Evolutionary conservation across 2,888 invertebrate genomes (phyloP), one percentile per base, ranked within the genome.

Genomic region (Helleia helle): DNA sequence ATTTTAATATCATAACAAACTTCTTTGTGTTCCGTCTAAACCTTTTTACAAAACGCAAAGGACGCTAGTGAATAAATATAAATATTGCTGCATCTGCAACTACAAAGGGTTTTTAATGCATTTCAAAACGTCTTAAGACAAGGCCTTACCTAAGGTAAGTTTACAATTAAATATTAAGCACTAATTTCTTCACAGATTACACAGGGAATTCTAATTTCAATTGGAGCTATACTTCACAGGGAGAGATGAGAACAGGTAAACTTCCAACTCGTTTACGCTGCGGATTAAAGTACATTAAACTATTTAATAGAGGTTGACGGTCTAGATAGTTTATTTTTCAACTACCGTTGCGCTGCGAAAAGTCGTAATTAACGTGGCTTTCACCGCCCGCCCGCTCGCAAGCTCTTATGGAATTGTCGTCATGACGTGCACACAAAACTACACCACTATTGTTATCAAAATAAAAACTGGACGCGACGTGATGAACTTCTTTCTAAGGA

Each of bases 301-400:
- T 56, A 54, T 48, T 50, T 48, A 50, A 50, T 47, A 49, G 48
- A 48, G 46, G 44, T 45, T 37, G 40, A 44, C 52, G 50, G 44
- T 55, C 52, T 43, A 49, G 47, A 53, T 55, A 55, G 61, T 65
- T 69, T 65, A 63, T 71, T 71, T 70, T 68, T 58, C 53, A 64
- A 62, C 63, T 59, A 56, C 49, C 47, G 50, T 46, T 52, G 55
- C 51, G 53, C 57, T 49, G 55, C 63, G 59, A 62, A 66, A 68
- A 65, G 60, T 67, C 58, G 62, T 72, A 75, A 75, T 76, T 74
- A 74, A 71, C 66, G 65, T 64, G 65, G 65, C 65, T 67, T 69
- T 68, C 65, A 52, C 52, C 50, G 44, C 48, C 40, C 53, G 42
- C 43, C 57, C 52, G 54, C 56, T 54, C 54, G 58, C 42, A 54